Percentiles rank a stretch among this genome's conserved stretches.
phyloP scores from a whole-genome alignment of 2,113 vertebrate genomes.

The Hippocampus barbouri region DNA sequence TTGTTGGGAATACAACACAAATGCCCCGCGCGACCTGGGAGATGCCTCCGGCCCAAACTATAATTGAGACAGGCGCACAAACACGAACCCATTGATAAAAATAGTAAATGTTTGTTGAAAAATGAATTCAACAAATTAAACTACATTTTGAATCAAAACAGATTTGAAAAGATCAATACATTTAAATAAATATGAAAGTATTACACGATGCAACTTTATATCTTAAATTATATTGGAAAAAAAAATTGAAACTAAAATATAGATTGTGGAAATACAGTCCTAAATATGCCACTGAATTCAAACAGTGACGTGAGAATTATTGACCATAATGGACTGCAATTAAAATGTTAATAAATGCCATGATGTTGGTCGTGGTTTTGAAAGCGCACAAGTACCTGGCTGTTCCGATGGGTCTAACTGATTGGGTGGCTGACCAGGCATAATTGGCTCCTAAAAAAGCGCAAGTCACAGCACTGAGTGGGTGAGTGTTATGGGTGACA shows the following conservation, averaged over 20 bases:
- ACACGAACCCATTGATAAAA: neutral
- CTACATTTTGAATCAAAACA: no score
- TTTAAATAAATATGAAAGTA: no score
- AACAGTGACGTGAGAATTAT: neutral
- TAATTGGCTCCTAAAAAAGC: slow-evolving; percentile 80
- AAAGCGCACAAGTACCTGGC: slow-evolving; percentile 72
- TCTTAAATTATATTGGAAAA: no score
- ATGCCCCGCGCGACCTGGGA: neutral
- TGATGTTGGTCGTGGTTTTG: neutral
- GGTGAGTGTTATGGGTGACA: neutral
- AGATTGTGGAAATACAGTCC: neutral
- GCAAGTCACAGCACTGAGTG: slow-evolving; percentile 1
- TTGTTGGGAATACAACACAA: slow-evolving; percentile 7
- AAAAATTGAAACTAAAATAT: no score
- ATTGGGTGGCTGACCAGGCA: slow-evolving; percentile 73
- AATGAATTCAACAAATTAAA: no score
- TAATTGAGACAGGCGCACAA: neutral
- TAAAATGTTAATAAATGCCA: neutral
- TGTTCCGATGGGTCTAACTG: slow-evolving; percentile 78
- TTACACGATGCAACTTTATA: no score
- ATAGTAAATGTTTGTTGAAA: no score
- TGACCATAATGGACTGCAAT: neutral
- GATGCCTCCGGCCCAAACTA: neutral
- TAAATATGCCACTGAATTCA: neutral
- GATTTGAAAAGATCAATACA: no score